phyloP scores from a whole-genome alignment of 2,888 invertebrate species.

The Drosophila leonis region DNA sequence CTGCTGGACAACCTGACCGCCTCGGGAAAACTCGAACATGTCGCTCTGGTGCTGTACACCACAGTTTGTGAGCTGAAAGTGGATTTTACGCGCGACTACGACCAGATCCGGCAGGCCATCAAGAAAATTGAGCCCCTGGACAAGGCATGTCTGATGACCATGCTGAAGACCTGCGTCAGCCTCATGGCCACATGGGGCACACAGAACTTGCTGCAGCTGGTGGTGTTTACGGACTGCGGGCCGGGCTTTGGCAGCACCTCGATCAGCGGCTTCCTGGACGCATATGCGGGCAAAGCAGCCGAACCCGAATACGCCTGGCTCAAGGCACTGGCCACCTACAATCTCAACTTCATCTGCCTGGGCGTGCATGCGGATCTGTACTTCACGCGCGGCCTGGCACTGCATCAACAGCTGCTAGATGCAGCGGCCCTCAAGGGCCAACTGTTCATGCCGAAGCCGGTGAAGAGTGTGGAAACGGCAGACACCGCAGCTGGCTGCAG shows the following conservation, averaged over 20 bases:
- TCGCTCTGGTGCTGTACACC: conserved; percentile 80
- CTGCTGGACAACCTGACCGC: conserved; percentile 82
- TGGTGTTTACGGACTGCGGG: conserved; percentile 92
- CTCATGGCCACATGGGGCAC: conserved; percentile 96
- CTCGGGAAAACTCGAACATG: conserved; percentile 83
- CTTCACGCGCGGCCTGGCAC: conserved; percentile 83
- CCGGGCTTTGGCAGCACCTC: conserved; percentile 88
- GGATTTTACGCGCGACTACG: conserved; percentile 95
- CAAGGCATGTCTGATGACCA: conserved; percentile 93
- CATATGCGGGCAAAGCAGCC: conserved; percentile 63
- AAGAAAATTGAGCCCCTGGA: conserved; percentile 93
- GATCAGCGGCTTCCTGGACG: conserved; percentile 87
- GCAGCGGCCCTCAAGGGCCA: conserved; percentile 89
- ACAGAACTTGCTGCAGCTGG: conserved; percentile 93
- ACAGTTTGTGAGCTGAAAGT: conserved; percentile 88
- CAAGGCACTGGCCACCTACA: conserved; percentile 92
- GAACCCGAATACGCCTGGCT: conserved; percentile 87
- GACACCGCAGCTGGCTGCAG: conserved; percentile 34
- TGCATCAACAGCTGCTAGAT: conserved; percentile 92
- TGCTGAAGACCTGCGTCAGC: conserved; percentile 92
- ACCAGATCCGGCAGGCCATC: conserved; percentile 91
- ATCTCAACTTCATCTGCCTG: conserved; percentile 91
- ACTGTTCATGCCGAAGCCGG: conserved; percentile 74
- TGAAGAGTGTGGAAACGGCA: conserved; percentile 47
- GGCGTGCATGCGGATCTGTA: conserved; percentile 88